Conservation (phyloP, 1,140 invertebrate species). For the Neelides sp. region DNA sequence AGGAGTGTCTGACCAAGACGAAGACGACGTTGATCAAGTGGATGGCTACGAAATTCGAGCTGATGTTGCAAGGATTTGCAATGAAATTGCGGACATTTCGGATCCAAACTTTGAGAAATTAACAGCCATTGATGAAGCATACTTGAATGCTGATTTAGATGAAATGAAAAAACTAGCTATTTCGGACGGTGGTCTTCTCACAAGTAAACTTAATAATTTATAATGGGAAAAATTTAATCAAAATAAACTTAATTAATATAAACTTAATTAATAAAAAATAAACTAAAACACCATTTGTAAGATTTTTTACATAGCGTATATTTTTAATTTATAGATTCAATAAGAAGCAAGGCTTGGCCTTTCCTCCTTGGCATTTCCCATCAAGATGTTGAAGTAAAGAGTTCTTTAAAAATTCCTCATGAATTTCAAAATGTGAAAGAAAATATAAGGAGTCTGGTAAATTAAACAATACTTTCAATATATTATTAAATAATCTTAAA, state of each 20-base stretch:
- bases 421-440: slow-evolving; percentile 12
- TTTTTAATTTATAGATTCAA: slow-evolving; percentile 18
- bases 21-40: slow-evolving; percentile 3
- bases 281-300: neutral
- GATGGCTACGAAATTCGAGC: slow-evolving; percentile 13
- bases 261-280: neutral
- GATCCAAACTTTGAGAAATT: slow-evolving; percentile 15
- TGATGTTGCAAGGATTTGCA: slow-evolving; percentile 25
- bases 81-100: slow-evolving; percentile 18
- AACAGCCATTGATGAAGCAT: slow-evolving; percentile 17
- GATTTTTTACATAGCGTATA: neutral
- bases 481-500: neutral
- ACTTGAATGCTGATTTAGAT: neutral
- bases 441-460: slow-evolving; percentile 24
- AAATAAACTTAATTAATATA: neutral
- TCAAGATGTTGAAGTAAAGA: slow-evolving; percentile 11
- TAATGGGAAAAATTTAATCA: neutral
- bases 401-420: slow-evolving; percentile 2
- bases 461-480: neutral
- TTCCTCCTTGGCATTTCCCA: slow-evolving; percentile 19
- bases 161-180: slow-evolving; percentile 17
- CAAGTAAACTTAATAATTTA: slow-evolving; percentile 15
- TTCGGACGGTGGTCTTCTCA: slow-evolving; percentile 21
- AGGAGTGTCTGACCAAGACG: neutral
- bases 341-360: slow-evolving; percentile 25